Evolutionary conservation across 2,888 invertebrate species (phyloP), one percentile per base, ranked within the genome.

Genomic region (Aspidiotus rigidus): DNA sequence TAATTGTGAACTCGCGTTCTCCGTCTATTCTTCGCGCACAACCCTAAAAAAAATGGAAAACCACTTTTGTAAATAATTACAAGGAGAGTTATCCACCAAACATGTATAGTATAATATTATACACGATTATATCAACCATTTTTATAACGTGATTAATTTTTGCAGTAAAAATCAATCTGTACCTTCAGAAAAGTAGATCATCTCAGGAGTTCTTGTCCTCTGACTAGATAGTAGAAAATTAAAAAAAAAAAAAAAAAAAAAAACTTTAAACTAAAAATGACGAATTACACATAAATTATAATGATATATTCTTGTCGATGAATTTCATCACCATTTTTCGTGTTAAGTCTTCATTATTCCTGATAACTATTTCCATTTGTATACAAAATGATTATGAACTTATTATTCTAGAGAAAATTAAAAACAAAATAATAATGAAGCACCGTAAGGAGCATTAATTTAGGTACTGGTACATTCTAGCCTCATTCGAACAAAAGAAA

Each of bases 401-500:
- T 28, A 28, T 5, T n/a, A 28, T 28, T 28, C 28, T 28, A 28
- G 28, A 28, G 28, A 49, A 49, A 49, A 49, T 57, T 44, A 60
- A 66, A 66, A 44, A 59, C 3, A 44, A 44, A 66, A 40, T 44
- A 28, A 44, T 28, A 66, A 16, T 7, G 59, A 66, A 66, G 66
- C 66, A 66, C 66, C 66, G 40, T 64, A 64, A 57, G 59, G 66
- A 66, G 66, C 66, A 49, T 64, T 54, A 42, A 64, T 42, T 42
- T 11, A 66, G 8, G 62, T 59, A 66, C 39, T 66, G 66, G 66
- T 66, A 59, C 59, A 59, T 66, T 66, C 59, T 66, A 59, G 59
- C 66, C 39, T 16, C 57, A 49, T 28, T 49, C 28, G 28, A 15
- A 59, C 13, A 42, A 57, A 57, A 57, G 7, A 49, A 6, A 40